Evolutionary conservation across 2,797 vertebrate genomes (phyloP), one percentile per base, ranked within the genome.

Genomic region (Rhabdophis nuchalis): DNA sequence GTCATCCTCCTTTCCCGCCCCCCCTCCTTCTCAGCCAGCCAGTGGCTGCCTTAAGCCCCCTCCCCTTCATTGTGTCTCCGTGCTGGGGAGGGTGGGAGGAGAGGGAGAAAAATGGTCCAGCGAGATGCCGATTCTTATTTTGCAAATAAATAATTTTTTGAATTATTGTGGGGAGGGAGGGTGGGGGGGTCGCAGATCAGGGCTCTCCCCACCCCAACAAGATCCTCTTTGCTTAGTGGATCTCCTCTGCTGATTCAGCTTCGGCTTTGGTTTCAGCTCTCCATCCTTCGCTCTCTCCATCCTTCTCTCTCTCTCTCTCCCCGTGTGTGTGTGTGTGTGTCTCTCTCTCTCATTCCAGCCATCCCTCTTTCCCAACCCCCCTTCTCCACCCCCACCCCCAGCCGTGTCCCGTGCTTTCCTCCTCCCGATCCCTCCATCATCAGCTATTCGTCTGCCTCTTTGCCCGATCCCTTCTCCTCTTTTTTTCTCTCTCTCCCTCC

Each of bases 381-480:
- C 86, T 29, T 41, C 25, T 20, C 1, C 87, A 88, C 86, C 90
- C 88, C 87, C 54, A 18, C 60, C 91, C 94, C 88, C n/a, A 41
- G 25, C 90, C 41, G 1, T 10, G 6, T 91, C 57, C 57, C 87
- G 91, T 93, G 92, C 95, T 91, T 91, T 93, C 87, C 93, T 93
- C 93, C 93, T 92, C 93, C 94, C 93, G 93, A 92, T 94, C 94
- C 89, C 91, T 94, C 94, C 96, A 88, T 95, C 25, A 27, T 12
- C 90, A 53, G 68, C 92, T 61, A 5, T 52, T 53, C 29, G 10
- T 29, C 29, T 50, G 68, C 46, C 72, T 72, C 88, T 87, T 36
- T 20, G 16, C 36, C n/a, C 36, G 20, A 20, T 8, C 13, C 13
- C 1, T 9, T 60, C 25, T 58, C 36, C n/a, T 13, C 4, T 4